phyloP scores from a whole-genome alignment of 2,888 invertebrate genomes.

The Hemistola chrysoprasaria region DNA sequence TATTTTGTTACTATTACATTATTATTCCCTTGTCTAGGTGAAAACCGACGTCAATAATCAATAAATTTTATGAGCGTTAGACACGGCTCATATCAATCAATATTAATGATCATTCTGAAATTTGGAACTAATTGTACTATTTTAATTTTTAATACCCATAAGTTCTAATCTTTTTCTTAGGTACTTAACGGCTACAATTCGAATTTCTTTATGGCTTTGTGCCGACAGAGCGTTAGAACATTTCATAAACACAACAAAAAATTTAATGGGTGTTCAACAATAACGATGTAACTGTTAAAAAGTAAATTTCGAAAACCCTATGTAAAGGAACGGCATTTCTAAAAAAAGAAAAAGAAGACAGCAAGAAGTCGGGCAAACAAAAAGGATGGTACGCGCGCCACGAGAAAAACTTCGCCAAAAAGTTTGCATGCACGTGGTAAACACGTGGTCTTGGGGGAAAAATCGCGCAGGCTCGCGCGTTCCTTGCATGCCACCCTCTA shows the following conservation, averaged over 20 bases:
- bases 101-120: conserved; percentile 71
- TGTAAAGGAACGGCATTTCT: too few relatives aligned
- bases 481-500: conserved; percentile 49
- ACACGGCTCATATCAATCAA: conserved; percentile 75
- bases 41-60: conserved; percentile 60
- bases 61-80: conserved; percentile 72
- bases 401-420: conserved; percentile 61
- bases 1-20: conserved; percentile 54
- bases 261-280: too few relatives aligned
- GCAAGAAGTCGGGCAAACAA: conserved; percentile 25
- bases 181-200: conserved; percentile 50
- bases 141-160: conserved; percentile 70
- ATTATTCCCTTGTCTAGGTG: conserved; percentile 62
- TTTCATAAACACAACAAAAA: too few relatives aligned
- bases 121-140: conserved; percentile 74
- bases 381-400: conserved; percentile 30
- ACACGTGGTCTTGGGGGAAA: conserved; percentile 78
- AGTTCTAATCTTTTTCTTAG: conserved; percentile 52
- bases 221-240: conserved; percentile 42
- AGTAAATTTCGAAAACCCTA: too few relatives aligned
- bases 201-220: conserved; percentile 39
- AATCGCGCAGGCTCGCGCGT: conserved; percentile 67
- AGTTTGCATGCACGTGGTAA: conserved; percentile 70
- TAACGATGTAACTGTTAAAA: too few relatives aligned
- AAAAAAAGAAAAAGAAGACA: conserved; percentile 5